phyloP scores from a whole-genome alignment of 92 coral and sea anemone genomes.

The Porites lobata region DNA sequence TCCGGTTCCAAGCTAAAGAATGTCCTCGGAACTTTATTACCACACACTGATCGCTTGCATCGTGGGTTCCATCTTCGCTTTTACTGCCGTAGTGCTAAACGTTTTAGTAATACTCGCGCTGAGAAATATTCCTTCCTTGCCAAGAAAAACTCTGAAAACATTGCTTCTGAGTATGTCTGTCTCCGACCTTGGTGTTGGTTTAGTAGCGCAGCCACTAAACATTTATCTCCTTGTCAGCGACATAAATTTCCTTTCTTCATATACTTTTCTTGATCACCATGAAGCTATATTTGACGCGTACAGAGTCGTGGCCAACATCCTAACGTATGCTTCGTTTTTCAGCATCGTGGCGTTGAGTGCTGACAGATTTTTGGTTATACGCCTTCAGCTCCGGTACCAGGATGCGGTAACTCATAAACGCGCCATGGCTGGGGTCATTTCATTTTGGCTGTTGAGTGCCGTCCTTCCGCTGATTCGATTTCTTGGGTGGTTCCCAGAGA shows the following conservation, averaged over 20 bases:
- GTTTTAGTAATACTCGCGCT: too few relatives aligned
- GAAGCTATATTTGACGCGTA: too few relatives aligned
- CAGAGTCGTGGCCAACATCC: neutral
- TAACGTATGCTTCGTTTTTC: slow-evolving; percentile 4
- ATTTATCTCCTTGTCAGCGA: neutral
- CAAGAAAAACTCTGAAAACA: neutral
- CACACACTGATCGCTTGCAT: too few relatives aligned
- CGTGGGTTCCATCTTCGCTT: too few relatives aligned
- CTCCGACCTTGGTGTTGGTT: slow-evolving; percentile 20
- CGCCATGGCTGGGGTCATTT: neutral
- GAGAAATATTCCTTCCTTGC: too few relatives aligned
- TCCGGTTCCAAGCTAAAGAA: too few relatives aligned
- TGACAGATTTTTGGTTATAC: slow-evolving; percentile 8
- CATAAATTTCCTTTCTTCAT: neutral
- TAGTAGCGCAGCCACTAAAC: neutral
- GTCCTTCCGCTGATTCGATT: neutral
- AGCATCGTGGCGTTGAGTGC: slow-evolving; percentile 1
- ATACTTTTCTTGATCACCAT: too few relatives aligned
- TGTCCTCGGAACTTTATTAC: too few relatives aligned
- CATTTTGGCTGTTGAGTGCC: neutral
- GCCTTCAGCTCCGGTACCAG: slow-evolving; percentile 15
- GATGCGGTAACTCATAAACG: slow-evolving; percentile 6
- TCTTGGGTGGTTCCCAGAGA: neutral
- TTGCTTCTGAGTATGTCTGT: slow-evolving; percentile 7
- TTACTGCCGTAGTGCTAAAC: too few relatives aligned